Evolutionary conservation across 2,888 invertebrate species (phyloP), one percentile per base, ranked within the genome.

Genomic region (Embidobia sp.): DNA sequence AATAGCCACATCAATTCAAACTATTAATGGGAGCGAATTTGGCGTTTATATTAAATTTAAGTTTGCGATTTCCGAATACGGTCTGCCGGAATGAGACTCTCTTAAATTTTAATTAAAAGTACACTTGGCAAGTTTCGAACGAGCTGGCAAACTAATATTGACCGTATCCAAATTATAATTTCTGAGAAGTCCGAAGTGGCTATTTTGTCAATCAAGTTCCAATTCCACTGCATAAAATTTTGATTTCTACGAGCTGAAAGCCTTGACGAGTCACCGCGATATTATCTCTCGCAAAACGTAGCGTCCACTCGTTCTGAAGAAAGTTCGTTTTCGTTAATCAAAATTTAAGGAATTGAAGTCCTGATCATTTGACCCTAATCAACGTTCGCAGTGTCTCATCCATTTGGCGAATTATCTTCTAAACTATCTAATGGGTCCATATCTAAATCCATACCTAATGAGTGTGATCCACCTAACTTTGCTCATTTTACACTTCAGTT

Each of bases 381-480:
- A 42, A 29, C 22, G 33, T 19, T 59, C 27, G 27, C 22, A 13
- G 15, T 13, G 15, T 6, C 15, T 31, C 48, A 63, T 46, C 18
- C 22, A 44, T 46, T 55, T 16, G 8, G 0, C 11, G 53, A 53
- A 48, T 72, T 63, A 72, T 72, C 70, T 72, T 72, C 46, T 72
- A 72, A 72, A 63, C 37, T 63, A 53, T 55, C 46, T 55, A 55
- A 63, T 63, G 37, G 70, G 46, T 72, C 53, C 70, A 55, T 63
- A 72, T 72, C 63, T 72, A 63, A 63, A 63, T 72, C 55, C 63
- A 63, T 72, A 72, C 37, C 61, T 63, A 72, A 72, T 63, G 55
- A 72, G 61, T 63, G 55, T 26, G 61, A 72, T 72, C 40, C 27
- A 44, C 13, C 53, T 63, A 72, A 72, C 70, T 72, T 70, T 72